Evolutionary conservation across 2,113 vertebrate genomes (phyloP).

Genomic region (Plecotus auritus): DNA sequence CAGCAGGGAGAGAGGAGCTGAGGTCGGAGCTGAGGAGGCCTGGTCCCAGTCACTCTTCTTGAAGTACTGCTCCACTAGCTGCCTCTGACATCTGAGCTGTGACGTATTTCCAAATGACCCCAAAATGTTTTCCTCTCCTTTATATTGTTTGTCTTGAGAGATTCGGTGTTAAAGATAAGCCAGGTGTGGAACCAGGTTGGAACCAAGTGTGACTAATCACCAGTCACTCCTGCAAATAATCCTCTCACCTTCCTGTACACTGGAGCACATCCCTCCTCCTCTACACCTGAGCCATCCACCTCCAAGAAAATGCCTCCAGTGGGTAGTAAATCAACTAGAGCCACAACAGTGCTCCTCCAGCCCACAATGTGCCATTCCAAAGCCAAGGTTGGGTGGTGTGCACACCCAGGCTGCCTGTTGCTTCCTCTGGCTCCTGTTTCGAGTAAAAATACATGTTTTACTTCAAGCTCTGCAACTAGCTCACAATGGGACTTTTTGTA

Average conservation of each 20-base stretch:
- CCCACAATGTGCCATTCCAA: accelerated
- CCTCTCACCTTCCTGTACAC: neutral
- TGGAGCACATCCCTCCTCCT: neutral
- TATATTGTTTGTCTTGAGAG: slow-evolving; percentile 51
- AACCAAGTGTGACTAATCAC: slow-evolving; percentile 44
- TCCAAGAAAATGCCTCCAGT: neutral
- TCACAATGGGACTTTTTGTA: neutral
- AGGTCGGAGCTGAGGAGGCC: no score
- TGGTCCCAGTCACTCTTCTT: neutral
- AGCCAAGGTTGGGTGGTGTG: accelerated
- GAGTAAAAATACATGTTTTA: neutral
- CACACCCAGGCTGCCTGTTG: accelerated
- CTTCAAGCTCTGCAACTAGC: neutral
- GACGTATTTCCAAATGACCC: slow-evolving; percentile 15
- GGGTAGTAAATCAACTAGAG: neutral
- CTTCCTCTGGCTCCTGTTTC: neutral
- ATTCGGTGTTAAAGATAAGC: slow-evolving; percentile 67
- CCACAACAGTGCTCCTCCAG: neutral
- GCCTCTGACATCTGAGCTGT: neutral
- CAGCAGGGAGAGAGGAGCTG: accelerated
- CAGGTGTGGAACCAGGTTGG: slow-evolving; percentile 33
- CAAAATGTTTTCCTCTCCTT: slow-evolving; percentile 46
- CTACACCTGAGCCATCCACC: neutral
- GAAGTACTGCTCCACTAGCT: accelerated
- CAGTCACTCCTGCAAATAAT: neutral